A percentile compares a stretch with the other conserved stretches of the same genome.
Conservation (phyloP, 2,797 vertebrate species). For the Danio aesculapii region DNA sequence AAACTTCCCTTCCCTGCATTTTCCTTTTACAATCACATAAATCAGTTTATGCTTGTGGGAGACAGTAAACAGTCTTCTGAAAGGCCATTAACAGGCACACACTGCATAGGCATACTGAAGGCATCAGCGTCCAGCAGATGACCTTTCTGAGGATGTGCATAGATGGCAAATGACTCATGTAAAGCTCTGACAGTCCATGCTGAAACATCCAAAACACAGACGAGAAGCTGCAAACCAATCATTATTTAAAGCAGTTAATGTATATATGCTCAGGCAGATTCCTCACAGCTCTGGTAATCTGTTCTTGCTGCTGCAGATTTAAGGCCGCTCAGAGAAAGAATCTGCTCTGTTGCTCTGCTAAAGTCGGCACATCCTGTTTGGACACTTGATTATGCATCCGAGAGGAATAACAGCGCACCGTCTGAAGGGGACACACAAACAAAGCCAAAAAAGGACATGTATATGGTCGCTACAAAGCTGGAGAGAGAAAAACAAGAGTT, state of each 20-base stretch:
- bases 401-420: conserved; percentile 43
- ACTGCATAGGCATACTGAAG: neutral
- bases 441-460: conserved; percentile 54
- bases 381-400: conserved; percentile 50
- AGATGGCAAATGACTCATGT: conserved; percentile 2
- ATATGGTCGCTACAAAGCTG: neutral
- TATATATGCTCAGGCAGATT: neutral
- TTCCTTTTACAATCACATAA: neutral
- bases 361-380: conserved; percentile 50
- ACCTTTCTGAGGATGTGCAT: conserved; percentile 21
- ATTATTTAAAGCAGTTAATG: conserved; percentile 4
- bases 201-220: conserved; percentile 31
- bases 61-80: neutral
- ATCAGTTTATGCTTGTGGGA: neutral
- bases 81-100: neutral
- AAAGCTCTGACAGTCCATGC: neutral
- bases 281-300: neutral
- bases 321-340: conserved; percentile 8
- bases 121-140: neutral
- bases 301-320: conserved; percentile 25
- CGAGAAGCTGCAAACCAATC: neutral
- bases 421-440: conserved; percentile 13
- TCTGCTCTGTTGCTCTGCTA: conserved; percentile 36
- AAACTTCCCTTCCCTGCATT: neutral
- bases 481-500: conserved; percentile 4